Evolutionary conservation across 2,888 invertebrate genomes (phyloP), one percentile per base, ranked within the genome.

Genomic region (Hartigia nigra): DNA sequence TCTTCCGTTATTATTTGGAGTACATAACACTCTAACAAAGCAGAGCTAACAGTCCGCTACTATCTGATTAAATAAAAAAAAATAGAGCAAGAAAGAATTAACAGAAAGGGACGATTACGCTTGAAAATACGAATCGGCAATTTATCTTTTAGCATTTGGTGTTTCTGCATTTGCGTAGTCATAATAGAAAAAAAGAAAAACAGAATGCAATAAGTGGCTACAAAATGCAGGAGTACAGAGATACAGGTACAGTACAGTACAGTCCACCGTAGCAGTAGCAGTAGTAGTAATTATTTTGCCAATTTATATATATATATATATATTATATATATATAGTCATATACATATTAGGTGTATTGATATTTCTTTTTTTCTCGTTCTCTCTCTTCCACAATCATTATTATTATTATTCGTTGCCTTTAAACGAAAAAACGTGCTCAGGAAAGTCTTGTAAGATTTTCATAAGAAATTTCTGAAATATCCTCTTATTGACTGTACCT

Each of bases 11-110:
- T 88, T 85, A 87, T 85, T 34, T 84, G 84, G 85, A 87, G 83
- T 87, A 88, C 86, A 85, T 88, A 90, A 90, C 89, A 90, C 86
- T 87, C 88, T 90, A 89, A 90, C 89, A 87, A 55, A 88, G 83
- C 85, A 88, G 86, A 87, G 86, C 88, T 89, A 89, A 90, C 87
- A 87, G 86, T 84, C 83, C 84, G 82, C 84, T 85, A 84, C 82
- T 85, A 82, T 79, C 81, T 81, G 74, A 82, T 55, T 55, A 78
- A 70, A 69, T 36, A 36, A 74, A 34, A 76, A 32, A 75, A 14
- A 79, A 80, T 75, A 69, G 3, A 77, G 74, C 12, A 74, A 76
- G 31, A 76, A 76, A 35, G 37, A 70, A 55, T 77, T 4, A 31
- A 72, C 78, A 32, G 77, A 76, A 72, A 31, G 9, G 34, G 14